Conservation (phyloP, 2,113 vertebrate species). For the Pedetes capensis region DNA sequence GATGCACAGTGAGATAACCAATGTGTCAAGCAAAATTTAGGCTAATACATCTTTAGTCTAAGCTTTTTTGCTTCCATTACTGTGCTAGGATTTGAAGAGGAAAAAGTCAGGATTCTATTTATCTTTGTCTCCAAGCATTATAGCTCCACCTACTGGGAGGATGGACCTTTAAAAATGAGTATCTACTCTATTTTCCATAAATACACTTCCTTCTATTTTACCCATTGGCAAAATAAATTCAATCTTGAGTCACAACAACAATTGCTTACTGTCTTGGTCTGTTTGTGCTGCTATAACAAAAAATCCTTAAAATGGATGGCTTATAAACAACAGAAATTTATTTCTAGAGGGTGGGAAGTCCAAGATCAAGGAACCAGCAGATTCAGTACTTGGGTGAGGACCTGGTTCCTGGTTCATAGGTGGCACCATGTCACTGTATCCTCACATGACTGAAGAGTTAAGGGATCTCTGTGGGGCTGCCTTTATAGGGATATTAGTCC, state of each 20-base stretch:
- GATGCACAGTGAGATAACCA: neutral
- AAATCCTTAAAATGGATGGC: neutral
- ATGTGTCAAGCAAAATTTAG: neutral
- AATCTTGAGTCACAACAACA: neutral
- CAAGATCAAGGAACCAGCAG: neutral
- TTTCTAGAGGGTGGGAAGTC: neutral
- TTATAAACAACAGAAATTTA: neutral
- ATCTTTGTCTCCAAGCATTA: constrained; percentile 3
- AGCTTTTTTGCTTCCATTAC: neutral
- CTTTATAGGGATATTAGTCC: neutral
- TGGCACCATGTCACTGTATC: neutral
- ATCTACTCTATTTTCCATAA: neutral
- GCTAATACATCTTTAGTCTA: neutral
- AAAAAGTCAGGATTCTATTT: neutral
- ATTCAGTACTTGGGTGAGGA: neutral
- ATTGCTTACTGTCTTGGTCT: neutral
- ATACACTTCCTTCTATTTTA: neutral
- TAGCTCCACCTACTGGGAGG: constrained; percentile 60
- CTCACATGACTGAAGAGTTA: no score
- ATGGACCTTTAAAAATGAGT: neutral
- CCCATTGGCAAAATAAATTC: neutral
- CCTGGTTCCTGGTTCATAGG: neutral
- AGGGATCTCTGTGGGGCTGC: neutral
- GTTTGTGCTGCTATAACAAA: neutral
- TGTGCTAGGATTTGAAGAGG: neutral